Base-by-base conservation (phyloP, 2,888 invertebrate species). In the Tetramorium bicarinatum region DNA sequence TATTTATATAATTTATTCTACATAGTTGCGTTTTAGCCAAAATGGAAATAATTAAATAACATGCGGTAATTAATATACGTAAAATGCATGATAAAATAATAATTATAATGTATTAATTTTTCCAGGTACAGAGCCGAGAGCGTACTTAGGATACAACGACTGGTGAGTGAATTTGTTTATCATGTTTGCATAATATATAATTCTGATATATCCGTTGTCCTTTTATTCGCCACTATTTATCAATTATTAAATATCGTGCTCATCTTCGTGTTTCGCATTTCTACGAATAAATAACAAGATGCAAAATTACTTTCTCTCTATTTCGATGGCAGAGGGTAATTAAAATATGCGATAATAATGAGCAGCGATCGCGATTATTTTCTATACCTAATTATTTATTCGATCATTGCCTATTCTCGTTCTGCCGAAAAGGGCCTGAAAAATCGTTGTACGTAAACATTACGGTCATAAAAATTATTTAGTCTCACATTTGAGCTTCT, bases 31-130 rank as follows among this genome's bases (percentile, higher is more conserved):
- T 72, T 71, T 74, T 67, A 74, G 13, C 25, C 15, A 41, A 59
- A 59, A 59, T n/a, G 18, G 41, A 29, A 59, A 72, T 72, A 59
- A 72, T 56, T 72, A 72, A 72, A 41, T 56, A 56, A 72, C 15
- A 41, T 3, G 54, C 38, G 18, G 18, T 61, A 44, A 74, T 74
- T 54, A 71, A 38, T 21, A 18, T 18, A 59, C 41, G 25, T 29
- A 74, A 59, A 74, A 54, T 54, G 21, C 1, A 38, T 1, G 15
- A 72, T 72, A 41, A 72, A 25, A 41, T 64, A 72, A 72, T 72
- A 41, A 56, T 72, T 41, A 41, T 38, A 25, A 72, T 25, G 15
- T 71, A 54, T 52, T 21, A 54, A 21, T 72, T 72, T 41, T 54
- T 72, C 11, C 38, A 38, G 34, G 7, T 44, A 41, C 15, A 54